Base-by-base conservation (phyloP, 53 echinoderm and acorn worm genomes). In the Luidia sarsii region DNA sequence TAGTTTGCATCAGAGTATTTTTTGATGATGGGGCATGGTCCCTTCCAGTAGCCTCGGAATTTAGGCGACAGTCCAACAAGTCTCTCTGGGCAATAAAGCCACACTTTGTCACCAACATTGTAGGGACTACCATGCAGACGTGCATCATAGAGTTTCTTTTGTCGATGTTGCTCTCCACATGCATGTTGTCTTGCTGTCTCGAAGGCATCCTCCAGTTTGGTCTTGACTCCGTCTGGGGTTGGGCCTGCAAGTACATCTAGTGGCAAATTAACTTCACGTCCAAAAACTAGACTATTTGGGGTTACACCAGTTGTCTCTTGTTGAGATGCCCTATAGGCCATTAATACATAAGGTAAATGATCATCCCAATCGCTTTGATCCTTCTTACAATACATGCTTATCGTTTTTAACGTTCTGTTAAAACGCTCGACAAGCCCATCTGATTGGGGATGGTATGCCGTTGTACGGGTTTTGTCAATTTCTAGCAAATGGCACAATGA, bases 231-330 rank as follows among this genome's bases (percentile, higher is more conserved):
- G 31, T 24, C n/a, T 30, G 70, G 49, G 31, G 18, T 48, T 23
- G 48, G 0, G 5, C 48, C 6, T 18, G 51, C n/a, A 24, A n/a
- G n/a, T n/a, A 82, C 6, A 22, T 82, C 68, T 33, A 82, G 22
- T 19, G 82, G 82, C 24, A 82, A 16, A 2, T 27, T 51, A 14
- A 53, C 55, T 4, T 82, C 27, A 18, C 82, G 15, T 22, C 82
- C 82, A 4, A 82, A 35, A 55, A 82, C 54, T 16, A 82, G n/a
- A 36, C 33, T 65, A 57, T 41, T 56, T 16, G 83, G 83, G 59
- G 70, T 54, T 2, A 43, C 68, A n/a, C 67, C 23, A 7, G 39
- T 70, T 9, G 29, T n/a, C 8, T 35, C 54, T 27, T 82, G 68
- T 25, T 14, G 4, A 10, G 60, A 37, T 9, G 31, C 33, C 53